Percentiles rank a stretch among this genome's conserved stretches.
phyloP scores from a whole-genome alignment of 1,140 invertebrate species.

The Diachasma alloeum region DNA sequence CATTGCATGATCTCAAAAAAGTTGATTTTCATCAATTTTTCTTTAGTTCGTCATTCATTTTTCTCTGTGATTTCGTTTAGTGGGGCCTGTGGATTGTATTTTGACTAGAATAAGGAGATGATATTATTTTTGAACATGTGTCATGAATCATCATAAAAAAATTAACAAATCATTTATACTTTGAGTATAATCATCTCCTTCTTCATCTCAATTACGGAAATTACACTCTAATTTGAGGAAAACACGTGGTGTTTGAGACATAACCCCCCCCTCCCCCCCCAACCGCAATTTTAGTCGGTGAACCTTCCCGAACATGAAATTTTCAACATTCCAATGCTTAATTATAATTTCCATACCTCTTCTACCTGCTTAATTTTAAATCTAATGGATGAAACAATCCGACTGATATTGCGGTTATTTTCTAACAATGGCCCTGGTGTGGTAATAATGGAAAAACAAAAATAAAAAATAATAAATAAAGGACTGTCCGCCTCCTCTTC shows the following conservation, averaged over 20 bases:
- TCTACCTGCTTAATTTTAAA: constrained; percentile 1
- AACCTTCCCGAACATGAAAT: not conserved
- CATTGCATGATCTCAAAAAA: not conserved
- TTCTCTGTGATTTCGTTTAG: no score
- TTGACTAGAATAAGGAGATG: no score
- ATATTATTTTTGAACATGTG: no score
- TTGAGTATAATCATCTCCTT: not conserved
- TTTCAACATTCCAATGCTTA: constrained; percentile 20
- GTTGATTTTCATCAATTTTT: not conserved
- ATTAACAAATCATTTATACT: no score
- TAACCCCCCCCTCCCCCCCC: not conserved
- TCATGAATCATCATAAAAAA: no score
- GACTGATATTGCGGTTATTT: constrained; percentile 60
- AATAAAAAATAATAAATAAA: constrained; percentile 54
- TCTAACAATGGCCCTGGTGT: constrained; percentile 53
- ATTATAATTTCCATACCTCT: no score
- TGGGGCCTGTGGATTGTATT: no score
- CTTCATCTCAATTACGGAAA: not conserved
- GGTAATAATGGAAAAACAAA: not conserved
- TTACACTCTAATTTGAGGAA: not conserved
- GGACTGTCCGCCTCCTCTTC: constrained; percentile 90
- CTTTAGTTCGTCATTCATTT: not conserved
- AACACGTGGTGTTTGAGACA: not conserved
- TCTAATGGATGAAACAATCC: constrained; percentile 28
- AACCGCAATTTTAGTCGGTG: constrained; percentile 10